Evolutionary conservation across 2,113 vertebrate genomes (phyloP), one percentile per base, ranked within the genome.

Genomic region (Ia io): DNA sequence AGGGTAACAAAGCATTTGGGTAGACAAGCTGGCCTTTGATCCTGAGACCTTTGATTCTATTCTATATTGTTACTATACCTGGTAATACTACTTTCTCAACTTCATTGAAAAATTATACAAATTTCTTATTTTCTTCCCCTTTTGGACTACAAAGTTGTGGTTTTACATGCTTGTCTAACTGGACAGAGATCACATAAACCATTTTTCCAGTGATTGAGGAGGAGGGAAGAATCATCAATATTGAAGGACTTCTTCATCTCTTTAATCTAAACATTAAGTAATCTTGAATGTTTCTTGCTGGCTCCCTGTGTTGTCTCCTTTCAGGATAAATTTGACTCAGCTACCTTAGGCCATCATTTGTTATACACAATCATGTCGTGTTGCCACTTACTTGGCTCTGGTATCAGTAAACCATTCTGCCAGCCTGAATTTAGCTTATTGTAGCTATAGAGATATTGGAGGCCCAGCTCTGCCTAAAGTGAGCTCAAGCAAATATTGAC

Each of bases 221-320:
- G n/a, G 35, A 82, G 30, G 59, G 23, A 59, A 37, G 49, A 69
- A 32, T 82, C 47, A 67, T 74, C 56, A 74, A 4, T 91, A 44
- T 13, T 18, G 3, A 74, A 87, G 47, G 56, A 67, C 49, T 91
- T 95, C 65, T 79, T 23, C 35, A 47, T 56, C 84, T 65, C 37
- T 61, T 61, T 91, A 79, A 90, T 61, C n/a, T 91, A 85, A 90
- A 91, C 44, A 71, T 79, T 79, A 85, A 90, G 85, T 90, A 35
- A 63, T 70, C n/a, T 42, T 70, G 51, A 85, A 61, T 85, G 77
- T 71, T 70, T 30, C 20, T 51, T 91, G 42, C 35, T 35, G 23
- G 5, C 49, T 82, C 47, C 56, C 37, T 59, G 70, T 61, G 61
- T 84, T 47, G 14, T 44, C 74, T 80, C 37, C 30, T 85, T 86